Evolutionary conservation across 2,888 invertebrate species (phyloP), one percentile per base, ranked within the genome.

Genomic region (Mamestra brassicae): DNA sequence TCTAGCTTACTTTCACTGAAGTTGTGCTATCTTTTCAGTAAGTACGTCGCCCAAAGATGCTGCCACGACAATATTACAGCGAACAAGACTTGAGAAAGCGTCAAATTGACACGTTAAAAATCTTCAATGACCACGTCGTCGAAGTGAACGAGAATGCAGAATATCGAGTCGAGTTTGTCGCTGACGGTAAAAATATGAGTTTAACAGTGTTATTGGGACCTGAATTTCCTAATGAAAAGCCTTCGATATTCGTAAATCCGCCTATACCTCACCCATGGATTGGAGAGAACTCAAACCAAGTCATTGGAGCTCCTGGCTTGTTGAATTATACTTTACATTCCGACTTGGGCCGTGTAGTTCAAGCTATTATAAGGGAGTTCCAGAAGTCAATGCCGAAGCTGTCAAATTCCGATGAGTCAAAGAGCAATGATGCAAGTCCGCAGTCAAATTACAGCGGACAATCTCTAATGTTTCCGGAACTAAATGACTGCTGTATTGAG

Each of bases 91-190:
- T 96, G 77, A 94, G 98, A 90, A 97, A 97, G 93, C 97, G 97
- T 47, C 98, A 98, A 96, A 98, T 98, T 84, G 98, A 98, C 90
- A 98, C 98, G 7, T 92, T 98, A 84, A 98, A 98, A 95, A 97
- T 98, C 87, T 98, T 98, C 91, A 98, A 98, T 92, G 98, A 98
- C 87, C 97, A 98, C 95, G 98, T 98, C 38, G 94, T 97, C 42
- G 98, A 98, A 95, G 93, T 98, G 2, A 96, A 95, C 63, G 97
- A 98, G 91, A 97, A 97, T 89, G 96, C 97, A 0, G 98, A 98
- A 89, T 98, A 98, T 89, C 97, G 97, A 86, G 97, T 98, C 2
- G 97, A 97, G 87, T 98, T 98, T 88, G 93, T 95, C 57, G 97
- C 97, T 58, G 97, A 97, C 42, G 97, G 97, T 34, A 97, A 97